phyloP scores from a whole-genome alignment of 2,113 vertebrate genomes.

The Siniperca knerii region DNA sequence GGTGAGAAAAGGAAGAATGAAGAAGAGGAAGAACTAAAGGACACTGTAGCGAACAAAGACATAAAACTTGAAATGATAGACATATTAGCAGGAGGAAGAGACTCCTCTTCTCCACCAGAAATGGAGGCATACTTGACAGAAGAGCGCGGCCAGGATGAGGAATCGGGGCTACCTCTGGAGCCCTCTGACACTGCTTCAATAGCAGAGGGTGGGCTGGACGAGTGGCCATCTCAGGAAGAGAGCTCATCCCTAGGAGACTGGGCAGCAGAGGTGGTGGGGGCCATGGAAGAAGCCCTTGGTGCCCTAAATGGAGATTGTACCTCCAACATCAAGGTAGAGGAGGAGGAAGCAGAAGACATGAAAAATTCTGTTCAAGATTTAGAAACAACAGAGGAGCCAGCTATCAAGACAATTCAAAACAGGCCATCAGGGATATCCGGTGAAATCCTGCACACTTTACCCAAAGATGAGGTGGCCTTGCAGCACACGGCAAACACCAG shows the following conservation, averaged over 20 bases:
- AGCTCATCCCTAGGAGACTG: slow-evolving; percentile 77
- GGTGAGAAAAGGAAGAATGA: slow-evolving; percentile 46
- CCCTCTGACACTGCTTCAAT: slow-evolving; percentile 32
- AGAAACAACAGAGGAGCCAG: slow-evolving; percentile 20
- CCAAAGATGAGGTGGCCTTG: slow-evolving; percentile 76
- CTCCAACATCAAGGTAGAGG: background rate
- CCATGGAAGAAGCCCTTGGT: slow-evolving; percentile 80
- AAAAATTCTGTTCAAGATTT: slow-evolving; percentile 15
- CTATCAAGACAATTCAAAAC: background rate
- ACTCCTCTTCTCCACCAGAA: slow-evolving; percentile 33
- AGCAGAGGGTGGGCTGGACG: slow-evolving; percentile 63
- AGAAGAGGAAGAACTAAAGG: slow-evolving; percentile 42
- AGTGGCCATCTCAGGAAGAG: slow-evolving; percentile 79
- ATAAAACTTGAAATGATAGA: slow-evolving; percentile 32
- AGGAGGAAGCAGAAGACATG: slow-evolving; percentile 7
- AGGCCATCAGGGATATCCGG: slow-evolving; percentile 8
- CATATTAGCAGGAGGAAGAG: background rate
- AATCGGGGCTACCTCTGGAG: slow-evolving; percentile 24
- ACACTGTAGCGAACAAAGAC: slow-evolving; percentile 21
- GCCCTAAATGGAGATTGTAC: slow-evolving; percentile 68
- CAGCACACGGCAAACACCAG: slow-evolving; percentile 57
- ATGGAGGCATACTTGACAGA: slow-evolving; percentile 16
- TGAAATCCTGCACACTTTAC: slow-evolving; percentile 56
- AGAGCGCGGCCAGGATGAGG: slow-evolving; percentile 45
- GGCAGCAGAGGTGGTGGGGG: slow-evolving; percentile 82